Conservation (phyloP, 2,797 vertebrate species). For the Allobates femoralis region DNA sequence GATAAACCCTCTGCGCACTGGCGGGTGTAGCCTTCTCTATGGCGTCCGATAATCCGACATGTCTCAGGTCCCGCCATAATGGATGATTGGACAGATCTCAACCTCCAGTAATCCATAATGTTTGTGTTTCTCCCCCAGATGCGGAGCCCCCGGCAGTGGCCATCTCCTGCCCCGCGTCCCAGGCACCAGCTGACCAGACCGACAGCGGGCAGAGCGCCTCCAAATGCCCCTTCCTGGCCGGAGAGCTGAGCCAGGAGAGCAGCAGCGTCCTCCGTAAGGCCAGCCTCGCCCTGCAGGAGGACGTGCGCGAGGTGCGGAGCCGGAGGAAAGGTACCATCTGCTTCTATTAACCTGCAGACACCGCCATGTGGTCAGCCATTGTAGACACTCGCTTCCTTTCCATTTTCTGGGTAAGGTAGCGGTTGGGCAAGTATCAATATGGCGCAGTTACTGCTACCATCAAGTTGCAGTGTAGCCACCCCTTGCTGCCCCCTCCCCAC, state of each 20-base stretch:
- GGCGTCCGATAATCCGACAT: background rate
- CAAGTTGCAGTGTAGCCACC: too few relatives aligned
- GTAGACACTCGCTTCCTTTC: background rate
- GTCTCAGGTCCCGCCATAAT: too few relatives aligned
- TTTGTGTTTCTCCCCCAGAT: background rate
- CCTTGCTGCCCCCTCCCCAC: too few relatives aligned
- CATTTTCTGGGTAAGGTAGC: background rate
- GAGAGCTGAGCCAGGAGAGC: constrained; percentile 89
- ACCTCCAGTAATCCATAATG: background rate
- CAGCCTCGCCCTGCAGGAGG: constrained; percentile 91
- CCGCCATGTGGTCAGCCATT: too few relatives aligned
- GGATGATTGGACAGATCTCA: too few relatives aligned
- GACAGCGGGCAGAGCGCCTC: constrained; percentile 78
- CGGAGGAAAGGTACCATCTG: constrained; percentile 82
- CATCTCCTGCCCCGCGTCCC: constrained; percentile 16
- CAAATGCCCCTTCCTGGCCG: constrained; percentile 95
- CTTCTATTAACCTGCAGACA: background rate
- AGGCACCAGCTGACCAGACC: constrained; percentile 77
- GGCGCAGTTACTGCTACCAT: background rate
- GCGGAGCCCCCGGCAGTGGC: background rate
- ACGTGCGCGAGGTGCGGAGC: constrained; percentile 89
- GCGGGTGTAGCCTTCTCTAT: background rate
- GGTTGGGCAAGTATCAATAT: background rate
- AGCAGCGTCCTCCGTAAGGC: constrained; percentile 91
- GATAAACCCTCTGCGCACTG: background rate